Evolutionary conservation across 1,140 invertebrate species (phyloP), one percentile per base, ranked within the genome.

Genomic region (Batillaria attramentaria): DNA sequence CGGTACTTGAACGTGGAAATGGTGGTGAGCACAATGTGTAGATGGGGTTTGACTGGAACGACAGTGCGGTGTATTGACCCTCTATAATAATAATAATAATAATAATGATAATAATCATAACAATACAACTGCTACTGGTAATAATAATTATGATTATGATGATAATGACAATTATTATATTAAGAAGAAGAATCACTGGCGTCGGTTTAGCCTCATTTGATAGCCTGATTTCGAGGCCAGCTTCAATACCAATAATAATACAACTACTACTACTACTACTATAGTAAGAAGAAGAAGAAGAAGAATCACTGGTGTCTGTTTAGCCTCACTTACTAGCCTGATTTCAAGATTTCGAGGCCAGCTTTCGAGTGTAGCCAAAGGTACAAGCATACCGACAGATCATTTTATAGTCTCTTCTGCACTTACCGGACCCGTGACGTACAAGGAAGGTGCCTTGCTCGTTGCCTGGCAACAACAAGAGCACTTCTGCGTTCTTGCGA

Each of bases 371-470:
- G n/a, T 24, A 50, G 10, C 46, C 46, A 10, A 10, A 50, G 10
- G 10, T 24, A 16, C 31, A 10, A 13, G 31, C n/a, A 13, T 35
- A 10, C 31, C 62, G 18, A 10, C 62, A 3, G 24, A 28, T 6
- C 31, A 5, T 3, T 65, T 60, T 6, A 6, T 60, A 28, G 24
- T 24, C 31, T 20, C 4, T 20, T 60, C 20, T 60, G 24, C 16
- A 79, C 79, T 70, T 77, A 88, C 86, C 86, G 80, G 83, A 82
- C 2, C 84, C 84, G 65, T 97, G 96, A 81, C 98, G 93, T 41
- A 99, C 96, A 72, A 99, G 92, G 91, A 98, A 99, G 3, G 98
- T 99, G 24, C 98, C 98, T 57, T 96, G 93, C n/a, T 96, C 95
- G 92, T 99, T 98, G 87, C 96, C 96, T 81, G 96, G 95, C 10